Base-by-base conservation (phyloP, 1,140 invertebrate species). In the Brachionus calyciflorus region DNA sequence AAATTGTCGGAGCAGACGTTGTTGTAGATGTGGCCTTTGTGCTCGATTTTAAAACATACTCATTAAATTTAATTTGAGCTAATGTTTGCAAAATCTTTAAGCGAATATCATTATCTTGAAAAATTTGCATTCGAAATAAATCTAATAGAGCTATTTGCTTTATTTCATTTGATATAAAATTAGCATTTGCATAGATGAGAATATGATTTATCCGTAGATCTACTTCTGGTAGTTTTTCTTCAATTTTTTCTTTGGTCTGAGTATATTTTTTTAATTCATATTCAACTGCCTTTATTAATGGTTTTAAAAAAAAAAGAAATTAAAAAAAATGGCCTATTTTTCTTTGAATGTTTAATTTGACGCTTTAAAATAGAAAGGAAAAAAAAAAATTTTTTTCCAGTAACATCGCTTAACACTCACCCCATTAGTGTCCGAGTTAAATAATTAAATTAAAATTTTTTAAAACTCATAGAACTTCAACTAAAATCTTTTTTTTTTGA, bases 61-160 rank as follows among this genome's bases (percentile, higher is more conserved):
- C 69, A 55, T 49, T 55, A 5, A 51, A 73, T 24, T 73, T 73
- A 40, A 73, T 51, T 55, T 73, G 69, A 10, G 69, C 46, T 12
- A 73, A 37, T 14, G 28, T 73, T 73, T 73, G 69, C 21, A 73
- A 30, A 7, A 73, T 73, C 51, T 73, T 73, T 3, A 73, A 37
- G 7, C 37, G 14, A 2, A 51, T 12, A 14, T 73, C 69, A 7
- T 19, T 21, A 14, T 73, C 69, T 49, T 73, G 30, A 33, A 73
- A 51, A 21, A 73, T 55, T 26, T 73, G 44, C 28, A 73, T 73
- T 33, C 69, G 46, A n/a, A 73, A 73, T 28, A 73, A 37, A 33
- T 73, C 69, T 14, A 73, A 6, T 26, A 73, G 14, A 49, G 69
- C 69, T 40, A 73, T 37, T 5, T 37, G 33, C 17, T 55, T 49